Percentiles rank a stretch among this genome's conserved stretches.
phyloP scores from a whole-genome alignment of 2,113 vertebrate species.

The Cochlearius cochlearius region DNA sequence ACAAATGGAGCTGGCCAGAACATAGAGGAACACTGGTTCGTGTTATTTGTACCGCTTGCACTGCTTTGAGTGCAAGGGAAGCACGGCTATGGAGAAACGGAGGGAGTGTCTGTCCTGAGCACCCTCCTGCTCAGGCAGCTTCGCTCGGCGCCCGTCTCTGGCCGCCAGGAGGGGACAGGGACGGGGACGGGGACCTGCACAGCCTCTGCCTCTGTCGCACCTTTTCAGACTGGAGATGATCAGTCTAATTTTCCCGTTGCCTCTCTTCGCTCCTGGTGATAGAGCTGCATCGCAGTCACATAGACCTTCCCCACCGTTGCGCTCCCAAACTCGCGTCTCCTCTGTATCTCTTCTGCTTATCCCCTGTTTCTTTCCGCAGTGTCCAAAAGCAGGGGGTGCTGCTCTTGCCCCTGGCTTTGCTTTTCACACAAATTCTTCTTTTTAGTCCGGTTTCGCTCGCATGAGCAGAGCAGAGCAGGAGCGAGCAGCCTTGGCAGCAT shows the following conservation, averaged over 20 bases:
- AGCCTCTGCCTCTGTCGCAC: neutral
- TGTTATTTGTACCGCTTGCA: neutral
- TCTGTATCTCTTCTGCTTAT: too few species aligned
- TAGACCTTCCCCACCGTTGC: neutral
- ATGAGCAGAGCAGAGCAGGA: neutral
- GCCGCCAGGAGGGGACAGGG: neutral
- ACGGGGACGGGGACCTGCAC: too few species aligned
- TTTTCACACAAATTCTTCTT: neutral
- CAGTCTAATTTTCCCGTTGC: neutral
- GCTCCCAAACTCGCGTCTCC: neutral
- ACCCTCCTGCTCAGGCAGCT: neutral
- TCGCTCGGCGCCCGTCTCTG: neutral
- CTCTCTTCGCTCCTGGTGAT: neutral
- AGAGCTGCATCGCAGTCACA: too few species aligned
- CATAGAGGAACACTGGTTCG: neutral
- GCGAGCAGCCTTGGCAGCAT: neutral
- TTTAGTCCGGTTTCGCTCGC: neutral
- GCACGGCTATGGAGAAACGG: rapidly evolving
- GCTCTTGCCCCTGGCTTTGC: neutral
- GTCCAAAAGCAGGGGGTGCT: too few species aligned
- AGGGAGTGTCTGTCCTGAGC: neutral
- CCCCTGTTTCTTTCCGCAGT: rapidly evolving
- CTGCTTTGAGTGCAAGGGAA: neutral
- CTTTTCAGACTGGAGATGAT: neutral
- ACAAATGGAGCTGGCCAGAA: neutral